Base-by-base conservation (phyloP, 2,888 invertebrate genomes). In the Endomychus coccineus region DNA sequence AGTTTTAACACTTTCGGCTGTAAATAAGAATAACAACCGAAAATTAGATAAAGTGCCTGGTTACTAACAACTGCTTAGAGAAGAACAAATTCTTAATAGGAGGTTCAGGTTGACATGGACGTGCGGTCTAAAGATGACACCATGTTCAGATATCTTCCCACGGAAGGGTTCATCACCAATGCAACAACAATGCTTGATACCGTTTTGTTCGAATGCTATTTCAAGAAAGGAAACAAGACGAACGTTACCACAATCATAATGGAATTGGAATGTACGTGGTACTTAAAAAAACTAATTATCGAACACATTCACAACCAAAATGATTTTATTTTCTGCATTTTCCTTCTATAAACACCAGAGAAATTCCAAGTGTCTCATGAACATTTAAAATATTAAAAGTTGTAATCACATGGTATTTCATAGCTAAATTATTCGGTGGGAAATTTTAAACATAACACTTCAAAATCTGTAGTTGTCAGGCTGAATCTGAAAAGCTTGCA, bases 141-240 rank as follows among this genome's bases (percentile, higher is more conserved):
- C 27, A 33, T 40, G 7, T 44, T 49, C 27, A 45, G 34, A 3
- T 58, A 40, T 31, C 32, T 50, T 31, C 46, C 42, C 5, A 25
- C 39, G 11, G 12, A 13, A 16, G 59, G 57, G 14, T 58, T 51
- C 41, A 39, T 40, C 7, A 40, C 55, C 16, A 50, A 45, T n/a
- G 41, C 47, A 16, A 39, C 41, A 6, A 19, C 29, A n/a, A 27
- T 37, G 15, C 33, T 37, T 14, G 41, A 37, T 4, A 31, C 13
- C 23, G 14, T 27, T 1, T 34, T 41, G 10, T 41, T 34, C 21
- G 7, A 24, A 11, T 41, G 41, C 23, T 36, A 31, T 19, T 40
- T 40, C 28, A 22, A 2, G 6, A 28, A 34, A 16, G 34, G 34
- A 25, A 23, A 28, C 15, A 12, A 4, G 2, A 19, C 21, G 2